These are phyloP conservation scores for Deladenus siricidicola DNA, from an alignment of 2,888 invertebrate species.

Conservation along the genomic window DNA sequence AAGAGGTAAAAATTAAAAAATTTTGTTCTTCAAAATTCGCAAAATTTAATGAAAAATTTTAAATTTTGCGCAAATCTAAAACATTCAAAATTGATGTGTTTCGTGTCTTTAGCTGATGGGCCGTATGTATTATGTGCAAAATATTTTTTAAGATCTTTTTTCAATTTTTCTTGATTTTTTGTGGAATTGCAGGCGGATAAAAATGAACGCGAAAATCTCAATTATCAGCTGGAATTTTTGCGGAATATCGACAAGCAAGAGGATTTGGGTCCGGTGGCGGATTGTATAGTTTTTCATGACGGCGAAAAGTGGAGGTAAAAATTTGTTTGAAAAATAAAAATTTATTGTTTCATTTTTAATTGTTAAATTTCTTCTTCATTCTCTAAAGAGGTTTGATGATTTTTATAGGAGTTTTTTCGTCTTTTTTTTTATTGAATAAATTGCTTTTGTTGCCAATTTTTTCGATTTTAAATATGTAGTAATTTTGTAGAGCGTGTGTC, in stretches of 20 bases:
- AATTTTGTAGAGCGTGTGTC: constrained; percentile 66
- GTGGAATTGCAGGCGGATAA: constrained; percentile 62
- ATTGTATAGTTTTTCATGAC: constrained; percentile 85
- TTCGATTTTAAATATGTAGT: background rate
- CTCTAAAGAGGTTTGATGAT: constrained; percentile 7
- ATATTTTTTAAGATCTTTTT: constrained; percentile 1
- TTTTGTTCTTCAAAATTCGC: no score
- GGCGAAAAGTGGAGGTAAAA: constrained; percentile 72
- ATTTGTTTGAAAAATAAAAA: background rate
- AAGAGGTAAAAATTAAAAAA: no score
- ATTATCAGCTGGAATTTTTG: constrained; percentile 72
- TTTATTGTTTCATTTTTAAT: background rate
- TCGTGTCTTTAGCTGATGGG: background rate
- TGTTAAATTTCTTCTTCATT: no score
- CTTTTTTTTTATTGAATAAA: constrained; percentile 3
- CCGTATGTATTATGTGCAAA: background rate
- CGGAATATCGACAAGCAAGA: constrained; percentile 73
- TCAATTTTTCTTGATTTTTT: background rate
- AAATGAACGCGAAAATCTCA: constrained; percentile 76
- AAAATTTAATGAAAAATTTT: no score
- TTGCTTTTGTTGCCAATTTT: no score
- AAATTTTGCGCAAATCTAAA: background rate
- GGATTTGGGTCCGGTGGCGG: constrained; percentile 80
- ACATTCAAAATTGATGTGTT: background rate
- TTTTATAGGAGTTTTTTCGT: background rate